Conservation (phyloP, 2,797 vertebrate genomes). For the Lacerta viridis region DNA sequence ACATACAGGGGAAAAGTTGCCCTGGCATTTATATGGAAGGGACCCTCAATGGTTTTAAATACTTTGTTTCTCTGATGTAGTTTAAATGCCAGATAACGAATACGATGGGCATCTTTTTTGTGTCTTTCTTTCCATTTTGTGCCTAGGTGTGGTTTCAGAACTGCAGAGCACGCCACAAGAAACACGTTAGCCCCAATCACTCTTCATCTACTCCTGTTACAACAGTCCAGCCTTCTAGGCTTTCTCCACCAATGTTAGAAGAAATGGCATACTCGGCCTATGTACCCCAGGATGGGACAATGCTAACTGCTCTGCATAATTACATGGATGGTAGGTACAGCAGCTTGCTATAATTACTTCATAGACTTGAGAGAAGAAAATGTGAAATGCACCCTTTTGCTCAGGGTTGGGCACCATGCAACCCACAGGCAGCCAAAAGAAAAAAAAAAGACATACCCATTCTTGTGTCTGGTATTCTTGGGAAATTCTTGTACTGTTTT, state of each 20-base stretch:
- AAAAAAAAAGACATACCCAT: neutral
- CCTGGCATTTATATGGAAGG: neutral
- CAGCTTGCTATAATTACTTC: neutral
- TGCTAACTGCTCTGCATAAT: conserved; percentile 92
- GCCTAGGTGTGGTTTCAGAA: conserved; percentile 98
- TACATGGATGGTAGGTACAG: conserved; percentile 92
- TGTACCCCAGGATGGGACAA: conserved; percentile 89
- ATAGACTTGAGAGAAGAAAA: neutral
- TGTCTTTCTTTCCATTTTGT: conserved; percentile 30
- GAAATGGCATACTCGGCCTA: conserved; percentile 92
- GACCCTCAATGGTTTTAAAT: neutral
- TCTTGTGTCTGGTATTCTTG: conserved; percentile 1
- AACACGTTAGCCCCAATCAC: conserved; percentile 93
- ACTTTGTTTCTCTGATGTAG: neutral
- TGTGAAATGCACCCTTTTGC: neutral
- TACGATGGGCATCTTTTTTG: neutral
- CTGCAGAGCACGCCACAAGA: conserved; percentile 96
- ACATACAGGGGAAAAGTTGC: neutral
- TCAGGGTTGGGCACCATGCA: conserved; percentile 7
- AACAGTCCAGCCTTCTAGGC: conserved; percentile 85
- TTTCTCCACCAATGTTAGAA: conserved; percentile 90
- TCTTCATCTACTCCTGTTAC: conserved; percentile 84
- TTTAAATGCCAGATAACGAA: conserved; percentile 12
- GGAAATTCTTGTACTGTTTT: conserved; percentile 1
- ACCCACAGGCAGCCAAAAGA: conserved; percentile 4